Evolutionary conservation across 2,888 invertebrate genomes (phyloP).

Genomic region (Peribatodes rhomboidaria): DNA sequence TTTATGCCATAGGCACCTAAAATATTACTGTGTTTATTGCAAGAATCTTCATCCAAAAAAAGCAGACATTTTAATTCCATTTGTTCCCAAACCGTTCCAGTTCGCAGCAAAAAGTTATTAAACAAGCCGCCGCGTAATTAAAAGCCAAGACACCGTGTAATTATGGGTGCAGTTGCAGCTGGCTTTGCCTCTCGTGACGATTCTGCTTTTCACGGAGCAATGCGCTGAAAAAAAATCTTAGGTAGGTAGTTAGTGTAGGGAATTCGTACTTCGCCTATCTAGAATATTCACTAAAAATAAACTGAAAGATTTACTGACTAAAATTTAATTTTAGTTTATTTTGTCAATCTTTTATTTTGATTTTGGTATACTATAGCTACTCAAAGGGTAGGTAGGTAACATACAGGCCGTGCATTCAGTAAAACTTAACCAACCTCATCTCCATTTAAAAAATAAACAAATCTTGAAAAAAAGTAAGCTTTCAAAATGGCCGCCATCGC

Average conservation of each 20-base stretch:
- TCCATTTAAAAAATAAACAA: background rate
- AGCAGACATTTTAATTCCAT: conserved; percentile 36
- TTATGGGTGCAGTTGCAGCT: conserved; percentile 56
- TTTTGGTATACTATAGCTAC: no score
- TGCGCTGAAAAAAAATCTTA: background rate
- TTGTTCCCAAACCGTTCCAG: conserved; percentile 42
- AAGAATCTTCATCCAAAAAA: background rate
- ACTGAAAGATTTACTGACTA: no score
- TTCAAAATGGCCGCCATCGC: conserved; percentile 50
- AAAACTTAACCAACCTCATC: no score
- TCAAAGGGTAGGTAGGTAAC: no score
- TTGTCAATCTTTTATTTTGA: no score
- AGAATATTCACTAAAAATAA: no score
- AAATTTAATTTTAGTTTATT: no score
- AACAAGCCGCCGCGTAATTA: conserved; percentile 71
- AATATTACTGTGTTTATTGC: no score
- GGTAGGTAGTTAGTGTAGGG: no score
- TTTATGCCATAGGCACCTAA: no score
- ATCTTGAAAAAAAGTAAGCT: conserved; percentile 34
- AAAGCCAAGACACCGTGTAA: conserved; percentile 71
- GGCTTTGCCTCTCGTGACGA: background rate
- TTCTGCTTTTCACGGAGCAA: background rate
- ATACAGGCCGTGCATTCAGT: no score
- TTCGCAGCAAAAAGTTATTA: conserved; percentile 64
- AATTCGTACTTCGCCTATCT: no score